Evolutionary conservation across 1,140 invertebrate species (phyloP).

Genomic region (Brachystomella parvula): DNA sequence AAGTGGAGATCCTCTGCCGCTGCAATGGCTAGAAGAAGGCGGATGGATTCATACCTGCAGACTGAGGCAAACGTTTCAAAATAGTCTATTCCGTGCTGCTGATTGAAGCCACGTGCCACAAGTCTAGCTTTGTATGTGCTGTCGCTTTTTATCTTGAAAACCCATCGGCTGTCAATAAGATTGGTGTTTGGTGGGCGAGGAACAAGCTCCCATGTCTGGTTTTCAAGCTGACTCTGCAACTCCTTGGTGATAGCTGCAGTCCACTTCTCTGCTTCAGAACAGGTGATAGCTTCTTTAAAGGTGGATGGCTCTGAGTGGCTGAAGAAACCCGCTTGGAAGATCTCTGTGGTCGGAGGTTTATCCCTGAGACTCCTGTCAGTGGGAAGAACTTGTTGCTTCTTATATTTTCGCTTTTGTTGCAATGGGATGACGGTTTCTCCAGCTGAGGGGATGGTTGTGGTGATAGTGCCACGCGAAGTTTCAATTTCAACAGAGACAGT

Average conservation of each 20-base stretch:
- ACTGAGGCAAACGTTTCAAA: constrained; percentile 44
- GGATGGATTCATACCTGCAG: constrained; percentile 41
- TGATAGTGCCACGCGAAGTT: too few relatives aligned
- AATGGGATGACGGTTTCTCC: too few relatives aligned
- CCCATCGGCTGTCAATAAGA: constrained; percentile 41
- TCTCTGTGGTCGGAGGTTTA: too few relatives aligned
- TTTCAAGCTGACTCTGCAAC: constrained; percentile 25
- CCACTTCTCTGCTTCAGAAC: constrained; percentile 27
- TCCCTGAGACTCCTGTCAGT: too few relatives aligned
- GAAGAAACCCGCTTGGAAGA: too few relatives aligned
- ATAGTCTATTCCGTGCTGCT: constrained; percentile 44
- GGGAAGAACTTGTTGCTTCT: too few relatives aligned
- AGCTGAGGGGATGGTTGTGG: too few relatives aligned
- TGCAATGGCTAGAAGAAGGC: constrained; percentile 44
- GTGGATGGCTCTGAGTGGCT: constrained; percentile 10
- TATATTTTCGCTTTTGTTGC: too few relatives aligned
- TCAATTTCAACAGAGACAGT: too few relatives aligned
- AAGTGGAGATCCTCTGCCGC: constrained; percentile 41
- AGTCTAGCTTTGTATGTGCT: constrained; percentile 42
- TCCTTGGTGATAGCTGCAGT: constrained; percentile 33
- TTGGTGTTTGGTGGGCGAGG: constrained; percentile 40
- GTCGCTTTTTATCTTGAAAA: constrained; percentile 40
- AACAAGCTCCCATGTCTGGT: constrained; percentile 40
- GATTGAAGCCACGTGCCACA: constrained; percentile 43
- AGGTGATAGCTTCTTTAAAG: constrained; percentile 28